These are phyloP conservation scores for Aplocera efformata DNA, from an alignment of 2,888 invertebrate species.

Conservation along the genomic window DNA sequence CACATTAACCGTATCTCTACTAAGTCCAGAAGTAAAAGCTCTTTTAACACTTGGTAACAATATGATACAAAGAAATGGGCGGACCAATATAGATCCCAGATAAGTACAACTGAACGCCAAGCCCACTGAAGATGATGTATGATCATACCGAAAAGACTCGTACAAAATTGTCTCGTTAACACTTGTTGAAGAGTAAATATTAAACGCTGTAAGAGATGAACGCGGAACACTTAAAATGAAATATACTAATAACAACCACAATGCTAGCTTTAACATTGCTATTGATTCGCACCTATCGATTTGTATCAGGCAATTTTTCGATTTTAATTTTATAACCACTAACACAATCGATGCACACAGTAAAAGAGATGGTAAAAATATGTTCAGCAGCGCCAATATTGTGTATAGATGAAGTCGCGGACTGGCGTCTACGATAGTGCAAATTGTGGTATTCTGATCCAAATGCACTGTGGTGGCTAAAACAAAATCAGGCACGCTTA, in stretches of 20 bases:
- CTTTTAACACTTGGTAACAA: constrained; percentile 47
- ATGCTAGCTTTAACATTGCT: constrained; percentile 58
- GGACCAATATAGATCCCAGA: constrained; percentile 45
- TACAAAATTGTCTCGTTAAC: constrained; percentile 39
- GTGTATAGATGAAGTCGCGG: constrained; percentile 68
- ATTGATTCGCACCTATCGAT: constrained; percentile 47
- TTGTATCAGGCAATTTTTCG: constrained; percentile 38
- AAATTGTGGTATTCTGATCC: constrained; percentile 58
- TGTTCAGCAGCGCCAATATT: constrained; percentile 62
- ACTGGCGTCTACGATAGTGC: constrained; percentile 74
- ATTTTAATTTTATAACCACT: constrained; percentile 54
- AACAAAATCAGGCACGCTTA: constrained; percentile 81
- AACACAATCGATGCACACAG: constrained; percentile 48
- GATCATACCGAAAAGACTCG: constrained; percentile 36
- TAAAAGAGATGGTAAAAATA: constrained; percentile 59
- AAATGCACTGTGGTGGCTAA: constrained; percentile 70
- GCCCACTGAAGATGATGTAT: constrained; percentile 40
- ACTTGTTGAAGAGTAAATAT: constrained; percentile 46
- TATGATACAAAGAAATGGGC: constrained; percentile 40
- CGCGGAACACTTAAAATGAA: constrained; percentile 59
- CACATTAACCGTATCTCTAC: constrained; percentile 38
- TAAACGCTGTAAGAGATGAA: constrained; percentile 50
- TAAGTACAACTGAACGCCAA: constrained; percentile 51
- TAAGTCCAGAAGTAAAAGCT: constrained; percentile 46
- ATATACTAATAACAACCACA: constrained; percentile 58